phyloP scores from a whole-genome alignment of 2,797 vertebrate genomes.

The Petrocephalus schoutedeni region DNA sequence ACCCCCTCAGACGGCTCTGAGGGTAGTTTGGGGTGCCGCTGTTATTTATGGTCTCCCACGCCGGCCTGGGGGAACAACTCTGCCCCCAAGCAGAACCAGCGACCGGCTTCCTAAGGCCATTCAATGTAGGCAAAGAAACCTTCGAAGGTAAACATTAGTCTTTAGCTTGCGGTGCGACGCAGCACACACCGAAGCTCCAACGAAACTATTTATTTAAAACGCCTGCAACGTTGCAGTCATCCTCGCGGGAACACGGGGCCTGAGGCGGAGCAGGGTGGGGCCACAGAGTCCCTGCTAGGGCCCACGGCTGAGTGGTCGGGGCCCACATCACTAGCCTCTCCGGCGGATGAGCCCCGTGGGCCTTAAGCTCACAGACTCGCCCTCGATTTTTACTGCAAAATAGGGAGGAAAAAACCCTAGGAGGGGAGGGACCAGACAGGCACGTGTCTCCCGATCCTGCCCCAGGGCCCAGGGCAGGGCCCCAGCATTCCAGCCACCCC shows the following conservation, averaged over 20 bases:
- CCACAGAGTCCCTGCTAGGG: neutral
- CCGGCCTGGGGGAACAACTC: neutral
- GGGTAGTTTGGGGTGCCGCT: neutral
- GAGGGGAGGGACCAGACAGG: neutral
- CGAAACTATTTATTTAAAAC: conserved; percentile 8
- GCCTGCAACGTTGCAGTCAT: neutral
- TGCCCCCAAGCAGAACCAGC: neutral
- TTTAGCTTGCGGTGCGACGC: neutral
- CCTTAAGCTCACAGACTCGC: neutral
- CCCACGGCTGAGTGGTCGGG: neutral
- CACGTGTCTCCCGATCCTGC: neutral
- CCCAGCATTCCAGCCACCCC: neutral
- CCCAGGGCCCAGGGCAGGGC: neutral
- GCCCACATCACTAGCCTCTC: neutral
- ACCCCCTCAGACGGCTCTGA: neutral
- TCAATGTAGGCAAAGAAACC: neutral
- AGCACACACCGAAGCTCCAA: neutral
- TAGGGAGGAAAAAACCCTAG: neutral
- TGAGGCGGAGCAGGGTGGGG: neutral
- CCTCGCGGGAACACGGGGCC: neutral
- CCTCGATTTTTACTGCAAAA: neutral
- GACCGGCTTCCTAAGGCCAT: neutral
- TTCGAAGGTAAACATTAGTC: neutral
- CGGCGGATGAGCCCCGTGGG: neutral
- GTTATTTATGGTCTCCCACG: neutral